phyloP scores from a whole-genome alignment of 2,113 vertebrate species.

The Mustela lutreola region DNA sequence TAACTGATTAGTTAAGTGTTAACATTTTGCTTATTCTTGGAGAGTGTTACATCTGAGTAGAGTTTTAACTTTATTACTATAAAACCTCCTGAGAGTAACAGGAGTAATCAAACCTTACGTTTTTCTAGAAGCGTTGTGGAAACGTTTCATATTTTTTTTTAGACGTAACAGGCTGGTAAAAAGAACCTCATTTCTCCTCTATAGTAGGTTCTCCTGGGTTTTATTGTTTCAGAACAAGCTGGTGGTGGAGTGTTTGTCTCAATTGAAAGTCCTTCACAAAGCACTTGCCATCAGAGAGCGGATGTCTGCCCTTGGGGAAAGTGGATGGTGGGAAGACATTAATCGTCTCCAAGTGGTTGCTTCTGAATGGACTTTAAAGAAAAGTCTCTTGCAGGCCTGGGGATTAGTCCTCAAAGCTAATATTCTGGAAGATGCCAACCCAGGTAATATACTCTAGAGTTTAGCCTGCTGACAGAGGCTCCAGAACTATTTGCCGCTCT shows the following conservation, averaged over 20 bases:
- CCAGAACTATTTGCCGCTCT: neutral
- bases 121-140: slow-evolving; percentile 20
- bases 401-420: slow-evolving; percentile 93
- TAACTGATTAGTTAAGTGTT: neutral
- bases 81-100: neutral
- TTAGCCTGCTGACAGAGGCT: neutral
- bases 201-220: neutral
- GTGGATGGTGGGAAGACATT: slow-evolving; percentile 89
- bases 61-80: neutral
- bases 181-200: neutral
- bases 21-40: slow-evolving; percentile 16
- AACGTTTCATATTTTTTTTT: neutral
- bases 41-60: neutral
- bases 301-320: slow-evolving; percentile 82
- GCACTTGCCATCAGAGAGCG: slow-evolving; percentile 88
- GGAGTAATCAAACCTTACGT: neutral
- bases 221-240: slow-evolving; percentile 88
- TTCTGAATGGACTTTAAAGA: slow-evolving; percentile 90
- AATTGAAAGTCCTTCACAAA: slow-evolving; percentile 89
- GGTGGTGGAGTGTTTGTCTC: slow-evolving; percentile 91
- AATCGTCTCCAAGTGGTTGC: slow-evolving; percentile 89
- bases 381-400: slow-evolving; percentile 91
- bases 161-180: neutral
- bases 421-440: slow-evolving; percentile 89
- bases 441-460: slow-evolving; percentile 87